Base-by-base conservation (phyloP, 2,888 invertebrate genomes). In the Agriopis marginaria region DNA sequence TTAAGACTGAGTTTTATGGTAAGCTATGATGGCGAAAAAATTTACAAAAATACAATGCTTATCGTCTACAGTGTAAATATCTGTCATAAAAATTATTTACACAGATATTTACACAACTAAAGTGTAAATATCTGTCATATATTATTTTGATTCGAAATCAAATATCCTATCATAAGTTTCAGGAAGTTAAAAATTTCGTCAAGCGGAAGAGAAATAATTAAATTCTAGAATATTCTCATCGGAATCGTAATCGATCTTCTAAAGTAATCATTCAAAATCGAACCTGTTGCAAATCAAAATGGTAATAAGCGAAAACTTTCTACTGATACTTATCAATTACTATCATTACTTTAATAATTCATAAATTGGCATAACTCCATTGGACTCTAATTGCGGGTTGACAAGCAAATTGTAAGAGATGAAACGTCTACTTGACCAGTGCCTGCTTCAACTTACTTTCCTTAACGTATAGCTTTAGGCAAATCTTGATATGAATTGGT, bases 301-400 rank as follows among this genome's bases (percentile, higher is more conserved):
- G 72, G 69, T 78, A 77, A 78, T 77, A 77, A 80, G 76, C 75
- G 71, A 66, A 76, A 77, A 78, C 80, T 82, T 82, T 82, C 82
- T 73, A 79, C 67, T 12, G 71, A 71, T 71, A 71, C 76, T 78
- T 79, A 80, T 80, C 83, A 83, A 85, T 83, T 78, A 81, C 76
- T 70, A 81, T 82, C 74, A 85, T 86, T 85, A 86, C 63, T 79
- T 78, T 80, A 81, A 84, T 80, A 80, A 79, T 79, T 84, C 79
- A 74, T 83, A 80, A 82, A 80, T 78, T 77, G 58, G 75, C 79
- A 83, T 80, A 79, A 80, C 79, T 84, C 77, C 79, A 80, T 77
- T 79, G 81, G 80, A 78, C 77, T 77, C 77, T 82, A 81, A 86
- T 83, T 78, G 73, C 61, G 75, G 73, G 81, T 81, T 86, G 87